These are phyloP conservation scores for Bombus waltoni DNA, from an alignment of 1,140 invertebrate species.

Conservation along the genomic window DNA sequence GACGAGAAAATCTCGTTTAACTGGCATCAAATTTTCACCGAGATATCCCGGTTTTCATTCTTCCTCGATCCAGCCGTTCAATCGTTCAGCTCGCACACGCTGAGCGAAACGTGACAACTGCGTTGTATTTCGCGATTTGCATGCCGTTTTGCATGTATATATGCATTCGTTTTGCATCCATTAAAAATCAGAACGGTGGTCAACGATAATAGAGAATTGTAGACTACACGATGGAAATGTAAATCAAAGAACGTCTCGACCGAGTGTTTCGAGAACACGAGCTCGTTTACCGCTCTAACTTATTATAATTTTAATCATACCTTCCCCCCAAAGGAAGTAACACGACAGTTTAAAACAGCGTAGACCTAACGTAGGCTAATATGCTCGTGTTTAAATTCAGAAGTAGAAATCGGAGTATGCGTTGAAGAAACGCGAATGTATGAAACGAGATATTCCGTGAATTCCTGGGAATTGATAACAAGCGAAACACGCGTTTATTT, in stretches of 20 bases:
- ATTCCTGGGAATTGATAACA: background rate
- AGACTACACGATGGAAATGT: slow-evolving; percentile 24
- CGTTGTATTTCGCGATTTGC: slow-evolving; percentile 33
- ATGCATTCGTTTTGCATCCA: slow-evolving; percentile 56
- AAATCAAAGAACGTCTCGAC: background rate
- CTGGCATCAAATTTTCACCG: background rate
- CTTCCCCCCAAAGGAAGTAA: background rate
- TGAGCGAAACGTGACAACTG: background rate
- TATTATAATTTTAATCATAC: background rate
- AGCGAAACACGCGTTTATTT: background rate
- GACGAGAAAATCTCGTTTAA: background rate
- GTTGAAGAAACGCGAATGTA: background rate
- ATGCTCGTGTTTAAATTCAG: background rate
- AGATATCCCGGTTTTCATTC: slow-evolving; percentile 21
- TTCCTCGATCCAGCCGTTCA: too few species aligned
- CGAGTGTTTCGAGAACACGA: background rate
- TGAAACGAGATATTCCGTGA: background rate
- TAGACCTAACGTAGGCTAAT: too few species aligned
- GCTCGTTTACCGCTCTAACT: background rate
- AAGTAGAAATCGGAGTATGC: background rate
- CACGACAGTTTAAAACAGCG: too few species aligned
- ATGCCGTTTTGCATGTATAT: slow-evolving; percentile 37
- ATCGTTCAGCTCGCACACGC: background rate
- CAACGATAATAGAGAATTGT: slow-evolving; percentile 24
- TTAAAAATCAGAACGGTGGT: slow-evolving; percentile 48